These are phyloP conservation scores for Ispidina lecontei DNA, from an alignment of 2,797 vertebrate genomes.

Conservation along the genomic window DNA sequence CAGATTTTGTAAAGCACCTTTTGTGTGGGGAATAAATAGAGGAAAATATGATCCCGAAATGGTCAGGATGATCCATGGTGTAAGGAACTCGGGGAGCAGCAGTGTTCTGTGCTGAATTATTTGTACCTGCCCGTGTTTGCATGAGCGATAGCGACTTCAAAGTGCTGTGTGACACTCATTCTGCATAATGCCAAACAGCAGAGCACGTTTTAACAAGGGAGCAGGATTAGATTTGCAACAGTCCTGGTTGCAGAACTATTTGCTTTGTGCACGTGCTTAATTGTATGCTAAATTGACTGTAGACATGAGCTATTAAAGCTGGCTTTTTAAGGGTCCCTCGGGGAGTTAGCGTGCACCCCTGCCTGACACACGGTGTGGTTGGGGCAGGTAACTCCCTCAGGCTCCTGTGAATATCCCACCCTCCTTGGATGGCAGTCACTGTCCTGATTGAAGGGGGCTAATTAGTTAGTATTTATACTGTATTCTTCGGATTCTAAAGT, in stretches of 20 bases:
- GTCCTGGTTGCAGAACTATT: conserved; percentile 11
- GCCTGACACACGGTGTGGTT: accelerated
- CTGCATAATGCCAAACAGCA: conserved; percentile 47
- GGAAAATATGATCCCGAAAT: conserved; percentile 48
- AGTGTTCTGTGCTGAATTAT: conserved; percentile 51
- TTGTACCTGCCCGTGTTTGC: conserved; percentile 60
- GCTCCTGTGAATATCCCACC: background rate
- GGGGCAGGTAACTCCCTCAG: background rate
- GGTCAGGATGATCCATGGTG: conserved; percentile 31
- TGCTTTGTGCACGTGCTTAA: conserved; percentile 58
- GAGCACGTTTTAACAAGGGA: conserved; percentile 32
- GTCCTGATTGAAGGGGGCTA: background rate
- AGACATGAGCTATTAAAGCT: conserved; percentile 52
- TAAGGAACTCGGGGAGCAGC: conserved; percentile 58
- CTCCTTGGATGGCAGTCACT: background rate
- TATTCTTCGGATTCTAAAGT: background rate
- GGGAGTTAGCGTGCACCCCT: background rate
- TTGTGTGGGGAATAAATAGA: conserved; percentile 65
- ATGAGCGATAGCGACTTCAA: conserved; percentile 54
- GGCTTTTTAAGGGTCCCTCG: conserved; percentile 5
- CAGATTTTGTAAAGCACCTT: conserved; percentile 61
- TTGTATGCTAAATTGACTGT: conserved; percentile 59
- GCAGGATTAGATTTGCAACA: conserved; percentile 48
- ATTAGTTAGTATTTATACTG: conserved; percentile 17
- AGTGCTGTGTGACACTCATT: conserved; percentile 25